Percentiles rank a stretch among this genome's conserved stretches.
Conservation (phyloP, 2,797 vertebrate species). For the Sebastes vulpes region DNA sequence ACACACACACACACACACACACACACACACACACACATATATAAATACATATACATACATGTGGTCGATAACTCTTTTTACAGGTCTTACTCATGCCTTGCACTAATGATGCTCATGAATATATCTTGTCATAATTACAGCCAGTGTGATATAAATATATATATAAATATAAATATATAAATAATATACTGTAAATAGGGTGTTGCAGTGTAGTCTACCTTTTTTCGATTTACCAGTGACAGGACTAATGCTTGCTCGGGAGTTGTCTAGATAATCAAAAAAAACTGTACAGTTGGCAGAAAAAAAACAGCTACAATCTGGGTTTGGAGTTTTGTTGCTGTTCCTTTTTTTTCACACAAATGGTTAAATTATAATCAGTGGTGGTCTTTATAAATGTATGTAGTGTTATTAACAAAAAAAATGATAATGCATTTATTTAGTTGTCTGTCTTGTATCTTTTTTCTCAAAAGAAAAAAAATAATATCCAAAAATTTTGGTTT, state of each 20-base stretch:
- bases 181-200: constrained; percentile 98
- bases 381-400: constrained; percentile 93
- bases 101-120: constrained; percentile 95
- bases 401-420: constrained; percentile 86
- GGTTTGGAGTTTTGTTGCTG: constrained; percentile 83
- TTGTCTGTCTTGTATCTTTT: constrained; percentile 79
- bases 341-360: constrained; percentile 83
- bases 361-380: constrained; percentile 92
- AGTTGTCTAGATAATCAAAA: constrained; percentile 90
- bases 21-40: constrained; percentile 10
- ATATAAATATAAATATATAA: constrained; percentile 88
- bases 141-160: constrained; percentile 88
- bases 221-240: constrained; percentile 93
- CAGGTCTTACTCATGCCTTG: constrained; percentile 88
- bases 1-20: neutral
- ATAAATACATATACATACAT: constrained; percentile 22
- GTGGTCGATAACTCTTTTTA: constrained; percentile 71
- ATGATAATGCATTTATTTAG: constrained; percentile 83
- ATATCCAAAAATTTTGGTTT: constrained; percentile 70
- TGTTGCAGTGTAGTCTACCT: constrained; percentile 95
- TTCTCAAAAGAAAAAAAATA: constrained; percentile 60
- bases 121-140: constrained; percentile 93
- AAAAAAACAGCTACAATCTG: constrained; percentile 83
- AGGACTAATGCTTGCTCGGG: constrained; percentile 94
- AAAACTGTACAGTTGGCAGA: constrained; percentile 93